Evolutionary conservation across 2,888 invertebrate genomes (phyloP).

Genomic region (Meghimatium bilineatum): DNA sequence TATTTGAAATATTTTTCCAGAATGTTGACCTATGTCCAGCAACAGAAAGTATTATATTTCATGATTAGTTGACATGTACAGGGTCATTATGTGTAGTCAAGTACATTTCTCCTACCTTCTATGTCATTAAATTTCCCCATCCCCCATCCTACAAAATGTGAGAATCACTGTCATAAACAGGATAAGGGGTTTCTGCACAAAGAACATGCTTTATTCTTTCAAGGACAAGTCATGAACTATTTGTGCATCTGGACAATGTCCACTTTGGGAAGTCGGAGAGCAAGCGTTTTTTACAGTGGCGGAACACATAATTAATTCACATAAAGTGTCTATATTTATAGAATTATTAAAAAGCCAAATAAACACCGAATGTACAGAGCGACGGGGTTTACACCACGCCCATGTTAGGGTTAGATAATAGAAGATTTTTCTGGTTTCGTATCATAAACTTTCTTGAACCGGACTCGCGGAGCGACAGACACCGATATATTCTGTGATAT

Average conservation of each 20-base stretch:
- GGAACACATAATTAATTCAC: not conserved
- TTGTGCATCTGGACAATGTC: not conserved
- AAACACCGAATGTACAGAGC: not conserved
- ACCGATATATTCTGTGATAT: not conserved
- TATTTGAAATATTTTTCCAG: no score
- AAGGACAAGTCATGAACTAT: not conserved
- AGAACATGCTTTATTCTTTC: not conserved
- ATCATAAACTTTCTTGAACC: slow-evolving; percentile 4
- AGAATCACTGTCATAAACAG: not conserved
- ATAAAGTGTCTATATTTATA: not conserved
- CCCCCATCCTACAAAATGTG: no score
- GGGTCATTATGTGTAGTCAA: no score
- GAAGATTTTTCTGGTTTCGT: not conserved
- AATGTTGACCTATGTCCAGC: no score
- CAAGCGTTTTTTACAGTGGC: not conserved
- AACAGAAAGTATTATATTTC: no score
- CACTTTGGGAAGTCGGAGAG: not conserved
- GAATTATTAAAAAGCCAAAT: not conserved
- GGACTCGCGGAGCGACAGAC: not conserved
- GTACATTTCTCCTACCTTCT: not conserved
- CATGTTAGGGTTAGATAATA: not conserved
- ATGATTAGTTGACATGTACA: no score
- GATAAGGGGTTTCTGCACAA: not conserved
- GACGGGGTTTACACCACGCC: not conserved
- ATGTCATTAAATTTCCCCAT: not conserved